phyloP scores from a whole-genome alignment of 1,140 invertebrate species.

The Eciton burchellii region DNA sequence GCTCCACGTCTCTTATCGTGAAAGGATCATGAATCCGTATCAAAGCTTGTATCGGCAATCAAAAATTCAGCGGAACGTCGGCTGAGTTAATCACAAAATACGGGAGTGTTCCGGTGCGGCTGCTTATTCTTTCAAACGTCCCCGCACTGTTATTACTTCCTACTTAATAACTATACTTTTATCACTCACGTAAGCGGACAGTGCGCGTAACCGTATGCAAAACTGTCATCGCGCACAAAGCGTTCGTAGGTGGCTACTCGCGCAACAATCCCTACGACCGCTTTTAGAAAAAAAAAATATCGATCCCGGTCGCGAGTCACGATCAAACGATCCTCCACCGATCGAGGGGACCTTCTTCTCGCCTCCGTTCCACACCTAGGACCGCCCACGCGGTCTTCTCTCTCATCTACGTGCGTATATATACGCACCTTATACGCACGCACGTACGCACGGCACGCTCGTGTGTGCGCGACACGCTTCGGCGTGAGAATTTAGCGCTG shows the following conservation, averaged over 20 bases:
- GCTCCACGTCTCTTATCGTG: too few relatives aligned
- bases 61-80: not conserved
- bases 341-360: conserved; percentile 70
- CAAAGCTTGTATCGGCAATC: too few relatives aligned
- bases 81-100: not conserved
- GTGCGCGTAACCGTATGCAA: conserved; percentile 29
- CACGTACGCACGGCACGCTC: conserved; percentile 52
- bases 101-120: not conserved
- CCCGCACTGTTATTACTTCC: not conserved
- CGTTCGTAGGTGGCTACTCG: conserved; percentile 49
- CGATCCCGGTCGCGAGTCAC: conserved; percentile 63
- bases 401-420: conserved; percentile 58
- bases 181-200: conserved; percentile 9
- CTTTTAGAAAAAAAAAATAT: conserved; percentile 46
- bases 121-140: not conserved
- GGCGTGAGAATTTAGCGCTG: conserved; percentile 75
- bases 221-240: conserved; percentile 37
- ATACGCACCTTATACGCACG: conserved; percentile 2
- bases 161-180: conserved; percentile 10
- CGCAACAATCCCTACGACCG: conserved; percentile 39
- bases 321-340: conserved; percentile 59
- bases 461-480: conserved; percentile 56
- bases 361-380: conserved; percentile 76
- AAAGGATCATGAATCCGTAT: too few relatives aligned
- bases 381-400: conserved; percentile 67